phyloP scores from a whole-genome alignment of 2,113 vertebrate species.

The Lepus europaeus region DNA sequence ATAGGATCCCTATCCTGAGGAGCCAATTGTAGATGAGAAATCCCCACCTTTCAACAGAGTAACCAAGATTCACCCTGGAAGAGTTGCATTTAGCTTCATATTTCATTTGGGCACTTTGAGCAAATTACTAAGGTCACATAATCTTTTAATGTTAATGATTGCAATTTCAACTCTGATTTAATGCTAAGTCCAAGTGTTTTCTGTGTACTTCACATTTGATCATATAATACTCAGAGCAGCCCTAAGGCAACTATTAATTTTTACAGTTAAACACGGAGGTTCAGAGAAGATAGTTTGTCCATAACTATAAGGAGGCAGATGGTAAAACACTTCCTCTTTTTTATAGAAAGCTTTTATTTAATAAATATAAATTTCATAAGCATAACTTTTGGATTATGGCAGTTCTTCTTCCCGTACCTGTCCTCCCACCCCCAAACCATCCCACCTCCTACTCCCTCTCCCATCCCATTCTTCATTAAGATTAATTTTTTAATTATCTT shows the following conservation, averaged over 20 bases:
- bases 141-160: neutral
- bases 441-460: too few species aligned
- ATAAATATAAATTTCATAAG: too few species aligned
- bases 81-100: neutral
- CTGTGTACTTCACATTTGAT: neutral
- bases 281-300: neutral
- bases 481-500: too few species aligned
- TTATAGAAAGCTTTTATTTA: too few species aligned
- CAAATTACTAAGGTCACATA: neutral
- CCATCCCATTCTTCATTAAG: too few species aligned
- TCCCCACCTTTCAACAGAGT: neutral
- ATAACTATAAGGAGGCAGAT: neutral
- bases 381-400: too few species aligned
- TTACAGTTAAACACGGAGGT: neutral
- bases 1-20: neutral
- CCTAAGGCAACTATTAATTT: neutral
- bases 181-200: neutral
- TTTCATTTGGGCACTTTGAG: neutral
- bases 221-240: neutral
- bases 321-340: neutral
- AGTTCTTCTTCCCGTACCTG: too few species aligned
- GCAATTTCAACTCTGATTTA: neutral
- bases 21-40: neutral
- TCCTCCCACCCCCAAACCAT: too few species aligned
- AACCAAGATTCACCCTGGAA: neutral